Base-by-base conservation (phyloP, 2,888 invertebrate species). In the Athetis lepigone region DNA sequence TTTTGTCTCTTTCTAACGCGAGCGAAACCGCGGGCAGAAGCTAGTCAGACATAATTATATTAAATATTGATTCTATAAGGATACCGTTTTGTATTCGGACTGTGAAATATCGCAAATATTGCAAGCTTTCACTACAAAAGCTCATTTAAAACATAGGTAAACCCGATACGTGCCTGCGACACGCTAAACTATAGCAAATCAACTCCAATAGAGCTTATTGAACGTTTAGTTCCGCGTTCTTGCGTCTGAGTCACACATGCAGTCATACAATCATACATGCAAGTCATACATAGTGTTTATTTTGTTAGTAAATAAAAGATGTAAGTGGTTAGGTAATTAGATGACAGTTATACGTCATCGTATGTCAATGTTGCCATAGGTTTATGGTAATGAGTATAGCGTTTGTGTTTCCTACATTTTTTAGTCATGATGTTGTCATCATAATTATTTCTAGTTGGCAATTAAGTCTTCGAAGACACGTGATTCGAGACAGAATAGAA, bases 171-270 rank as follows among this genome's bases (percentile, higher is more conserved):
- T 59, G 19, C 45, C 5, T 2, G 25, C 68, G 39, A 52, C 58
- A 42, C 50, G 60, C 40, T 45, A 66, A 57, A 69, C 66, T 77
- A 75, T 73, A 64, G 76, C 75, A 81, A 83, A 86, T 86, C 77
- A 81, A 78, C 75, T 68, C 69, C 79, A 85, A 82, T 80, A 62
- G 75, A 79, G 77, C 77, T 72, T 69, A 82, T 84, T 84, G 79
- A 72, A 56, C 58, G 63, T 64, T 79, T 66, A 79, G 74, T 86
- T 86, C 86, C 86, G 85, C 86, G 80, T 86, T 86, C 85, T 51
- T 75, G 70, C 61, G 52, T 6, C 49, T 79, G 77, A 75, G 57
- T 76, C 72, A 77, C 43, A 68, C 72, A n/a, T n/a, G n/a, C n/a
- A 68, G 61, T 69, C 57, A 75, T 29, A 9, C 7, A 45, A 16